A percentile compares a stretch with the other conserved stretches of the same genome.
Evolutionary conservation across 2,113 vertebrate species (phyloP).

Genomic region (Pterocles gutturalis): DNA sequence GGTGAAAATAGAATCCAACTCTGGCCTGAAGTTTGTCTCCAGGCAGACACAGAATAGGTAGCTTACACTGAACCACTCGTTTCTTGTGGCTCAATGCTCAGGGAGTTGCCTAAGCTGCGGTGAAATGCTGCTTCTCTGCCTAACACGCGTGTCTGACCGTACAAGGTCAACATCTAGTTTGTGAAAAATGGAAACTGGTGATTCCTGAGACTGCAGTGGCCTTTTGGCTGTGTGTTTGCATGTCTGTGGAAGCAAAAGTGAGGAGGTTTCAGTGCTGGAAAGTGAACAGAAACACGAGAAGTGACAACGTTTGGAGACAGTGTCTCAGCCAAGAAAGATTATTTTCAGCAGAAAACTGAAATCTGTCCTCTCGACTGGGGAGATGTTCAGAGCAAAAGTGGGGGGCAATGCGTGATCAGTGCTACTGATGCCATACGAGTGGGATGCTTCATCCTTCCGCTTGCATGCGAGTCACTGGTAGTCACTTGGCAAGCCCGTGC

Average conservation of each 20-base stretch:
- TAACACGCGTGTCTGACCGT: background rate
- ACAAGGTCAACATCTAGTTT: background rate
- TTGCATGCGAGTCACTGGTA: background rate
- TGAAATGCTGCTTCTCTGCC: constrained; percentile 39
- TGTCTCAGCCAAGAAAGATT: background rate
- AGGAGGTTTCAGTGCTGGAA: constrained; percentile 30
- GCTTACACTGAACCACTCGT: background rate
- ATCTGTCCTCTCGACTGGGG: background rate
- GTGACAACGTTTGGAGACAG: background rate
- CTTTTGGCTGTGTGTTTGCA: constrained; percentile 26
- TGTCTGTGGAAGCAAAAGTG: constrained; percentile 40
- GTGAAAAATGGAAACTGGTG: constrained; percentile 25
- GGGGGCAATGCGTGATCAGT: background rate
- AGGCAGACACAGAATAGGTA: background rate
- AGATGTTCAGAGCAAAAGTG: background rate
- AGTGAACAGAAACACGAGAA: background rate
- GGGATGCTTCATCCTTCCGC: background rate
- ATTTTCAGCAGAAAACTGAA: constrained; percentile 12
- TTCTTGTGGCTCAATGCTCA: constrained; percentile 16
- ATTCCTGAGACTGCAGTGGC: constrained; percentile 71
- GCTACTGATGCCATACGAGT: background rate
- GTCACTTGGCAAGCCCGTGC: constrained; percentile 21
- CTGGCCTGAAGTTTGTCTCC: constrained; percentile 3
- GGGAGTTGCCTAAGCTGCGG: background rate
- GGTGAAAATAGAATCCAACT: constrained; percentile 18